Evolutionary conservation across 2,888 invertebrate species (phyloP).

Genomic region (Zaprionus obscuricornis): DNA sequence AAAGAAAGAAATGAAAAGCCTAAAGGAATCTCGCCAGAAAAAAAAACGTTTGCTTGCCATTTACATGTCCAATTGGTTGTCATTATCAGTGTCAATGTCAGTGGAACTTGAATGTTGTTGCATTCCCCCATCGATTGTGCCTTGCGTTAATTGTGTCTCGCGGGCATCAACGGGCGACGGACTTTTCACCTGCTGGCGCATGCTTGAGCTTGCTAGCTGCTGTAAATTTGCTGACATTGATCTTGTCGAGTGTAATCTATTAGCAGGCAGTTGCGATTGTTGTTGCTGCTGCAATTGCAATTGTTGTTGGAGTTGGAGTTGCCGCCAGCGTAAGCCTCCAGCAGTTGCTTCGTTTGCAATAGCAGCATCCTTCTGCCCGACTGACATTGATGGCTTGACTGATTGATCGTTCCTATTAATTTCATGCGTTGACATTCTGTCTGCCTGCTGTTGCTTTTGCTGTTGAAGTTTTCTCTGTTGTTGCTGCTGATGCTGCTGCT

Average conservation of each 20-base stretch:
- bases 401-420: conserved; percentile 81
- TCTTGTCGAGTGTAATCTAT: conserved; percentile 80
- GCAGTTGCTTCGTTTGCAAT: conserved; percentile 23
- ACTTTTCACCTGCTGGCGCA: conserved; percentile 72
- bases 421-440: conserved; percentile 79
- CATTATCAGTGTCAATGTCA: conserved; percentile 54
- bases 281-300: conserved; percentile 14
- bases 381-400: conserved; percentile 80
- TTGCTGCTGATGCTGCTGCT: conserved; percentile 24
- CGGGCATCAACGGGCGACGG: conserved; percentile 46
- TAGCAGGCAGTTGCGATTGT: conserved; percentile 54
- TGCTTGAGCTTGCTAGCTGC: conserved; percentile 40
- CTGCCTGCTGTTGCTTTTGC: conserved; percentile 60
- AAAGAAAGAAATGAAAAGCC: conserved; percentile 20
- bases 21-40: conserved; percentile 29
- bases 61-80: conserved; percentile 66
- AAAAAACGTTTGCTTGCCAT: conserved; percentile 35
- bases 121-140: conserved; percentile 39
- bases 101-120: conserved; percentile 14
- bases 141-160: conserved; percentile 74
- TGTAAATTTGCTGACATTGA: conserved; percentile 75
- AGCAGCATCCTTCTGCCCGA: conserved; percentile 27
- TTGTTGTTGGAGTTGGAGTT: conserved; percentile 17
- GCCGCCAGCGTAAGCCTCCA: conserved; percentile 27
- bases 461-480: conserved; percentile 21